phyloP scores from a whole-genome alignment of 35 echinoderm and acorn worm genomes.

The Patiria miniata region DNA sequence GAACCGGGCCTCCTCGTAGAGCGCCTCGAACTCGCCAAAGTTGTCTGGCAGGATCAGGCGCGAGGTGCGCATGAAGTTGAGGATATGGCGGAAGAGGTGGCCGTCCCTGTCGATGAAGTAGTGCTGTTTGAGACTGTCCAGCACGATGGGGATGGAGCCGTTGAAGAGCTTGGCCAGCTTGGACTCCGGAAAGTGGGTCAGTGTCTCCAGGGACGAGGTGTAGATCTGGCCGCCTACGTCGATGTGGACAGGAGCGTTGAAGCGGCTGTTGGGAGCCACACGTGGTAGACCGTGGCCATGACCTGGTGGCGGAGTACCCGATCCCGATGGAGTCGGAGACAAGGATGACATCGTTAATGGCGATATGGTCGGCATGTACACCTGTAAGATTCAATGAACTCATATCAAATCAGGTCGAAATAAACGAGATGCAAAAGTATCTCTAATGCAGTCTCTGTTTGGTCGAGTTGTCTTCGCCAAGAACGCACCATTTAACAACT shows the following conservation, averaged over 20 bases:
- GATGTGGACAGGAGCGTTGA: constrained; percentile 93
- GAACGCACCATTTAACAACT: no score
- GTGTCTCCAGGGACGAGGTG: constrained; percentile 89
- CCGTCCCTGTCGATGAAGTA: constrained; percentile 99
- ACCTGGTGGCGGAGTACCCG: constrained; percentile 35
- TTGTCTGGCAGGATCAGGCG: constrained; percentile 70
- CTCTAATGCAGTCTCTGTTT: no score
- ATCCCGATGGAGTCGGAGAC: constrained; percentile 25
- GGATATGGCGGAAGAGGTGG: constrained; percentile 88
- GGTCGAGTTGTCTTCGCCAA: no score
- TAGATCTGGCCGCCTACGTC: constrained; percentile 99
- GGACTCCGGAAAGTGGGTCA: constrained; percentile 87
- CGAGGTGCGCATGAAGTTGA: constrained; percentile 92
- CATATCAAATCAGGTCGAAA: no score
- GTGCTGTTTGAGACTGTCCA: constrained; percentile 97
- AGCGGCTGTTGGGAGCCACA: constrained; percentile 79
- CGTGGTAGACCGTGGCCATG: constrained; percentile 72
- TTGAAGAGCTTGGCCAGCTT: constrained; percentile 93
- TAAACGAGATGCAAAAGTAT: no score
- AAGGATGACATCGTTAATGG: constrained; percentile 7
- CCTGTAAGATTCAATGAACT: neutral
- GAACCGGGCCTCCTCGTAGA: constrained; percentile 95
- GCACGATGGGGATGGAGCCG: constrained; percentile 88
- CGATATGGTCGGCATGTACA: constrained; percentile 21
- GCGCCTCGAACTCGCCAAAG: constrained; percentile 85